Conservation (phyloP, 2,797 vertebrate species). For the Salarias fasciatus region DNA sequence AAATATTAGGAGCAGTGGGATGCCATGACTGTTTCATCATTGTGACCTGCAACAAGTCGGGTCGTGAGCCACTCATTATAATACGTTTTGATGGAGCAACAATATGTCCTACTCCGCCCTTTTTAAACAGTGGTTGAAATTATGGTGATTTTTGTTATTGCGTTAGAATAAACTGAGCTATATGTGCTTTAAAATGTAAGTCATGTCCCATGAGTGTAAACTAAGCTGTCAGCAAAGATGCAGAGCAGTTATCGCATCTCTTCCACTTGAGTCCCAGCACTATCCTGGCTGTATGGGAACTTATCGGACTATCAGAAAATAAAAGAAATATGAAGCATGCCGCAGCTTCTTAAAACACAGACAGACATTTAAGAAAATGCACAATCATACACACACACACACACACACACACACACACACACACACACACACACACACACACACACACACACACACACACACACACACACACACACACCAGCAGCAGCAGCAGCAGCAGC, state of each 20-base stretch:
- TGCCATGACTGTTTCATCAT: no score
- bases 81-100: no score
- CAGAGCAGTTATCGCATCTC: slow-evolving; percentile 19
- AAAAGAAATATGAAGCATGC: slow-evolving; percentile 49
- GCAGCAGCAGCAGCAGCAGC: slow-evolving; percentile 6
- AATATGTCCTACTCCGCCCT: no score
- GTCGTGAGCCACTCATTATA: no score
- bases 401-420: neutral
- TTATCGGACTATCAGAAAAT: slow-evolving; percentile 46
- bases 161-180: neutral
- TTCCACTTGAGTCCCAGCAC: slow-evolving; percentile 21
- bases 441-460: slow-evolving; percentile 28
- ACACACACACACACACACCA: neutral
- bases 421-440: slow-evolving; percentile 11
- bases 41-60: no score
- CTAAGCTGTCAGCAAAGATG: slow-evolving; percentile 11
- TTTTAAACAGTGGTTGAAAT: neutral
- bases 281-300: slow-evolving; percentile 38
- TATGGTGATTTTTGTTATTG: neutral
- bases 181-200: neutral
- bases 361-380: slow-evolving; percentile 31
- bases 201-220: slow-evolving; percentile 7
- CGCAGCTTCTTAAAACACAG: slow-evolving; percentile 47
- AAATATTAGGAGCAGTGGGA: no score
- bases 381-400: no score